These are phyloP conservation scores for Girardinus metallicus DNA, from an alignment of 2,797 vertebrate species.

Conservation along the genomic window DNA sequence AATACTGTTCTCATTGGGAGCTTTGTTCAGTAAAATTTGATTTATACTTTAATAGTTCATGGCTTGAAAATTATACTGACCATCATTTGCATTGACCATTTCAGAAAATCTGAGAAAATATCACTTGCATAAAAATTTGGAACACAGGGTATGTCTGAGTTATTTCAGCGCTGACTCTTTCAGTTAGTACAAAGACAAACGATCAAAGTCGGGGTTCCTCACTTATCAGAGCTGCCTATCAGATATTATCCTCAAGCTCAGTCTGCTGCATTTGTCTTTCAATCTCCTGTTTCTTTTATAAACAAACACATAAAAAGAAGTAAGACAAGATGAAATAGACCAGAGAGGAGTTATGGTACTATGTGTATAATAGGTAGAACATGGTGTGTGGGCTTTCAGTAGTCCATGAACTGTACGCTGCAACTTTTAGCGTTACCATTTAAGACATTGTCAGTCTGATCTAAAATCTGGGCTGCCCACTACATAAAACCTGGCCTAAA, in stretches of 20 bases:
- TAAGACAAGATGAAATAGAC: conserved; percentile 29
- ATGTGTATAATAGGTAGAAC: conserved; percentile 18
- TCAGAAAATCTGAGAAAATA: too few relatives aligned
- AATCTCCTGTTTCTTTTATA: conserved; percentile 7
- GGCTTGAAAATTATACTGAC: too few relatives aligned
- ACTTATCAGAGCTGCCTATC: conserved; percentile 61
- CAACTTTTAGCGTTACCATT: conserved; percentile 61
- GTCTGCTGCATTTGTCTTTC: conserved; percentile 16
- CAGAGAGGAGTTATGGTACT: conserved; percentile 13
- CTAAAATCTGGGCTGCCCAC: conserved; percentile 44
- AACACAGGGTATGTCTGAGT: conserved; percentile 22
- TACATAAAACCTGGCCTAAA: conserved; percentile 35
- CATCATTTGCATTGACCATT: too few relatives aligned
- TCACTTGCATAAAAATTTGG: too few relatives aligned
- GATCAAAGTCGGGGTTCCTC: conserved; percentile 59
- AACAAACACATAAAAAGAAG: conserved; percentile 20
- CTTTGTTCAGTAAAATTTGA: too few relatives aligned
- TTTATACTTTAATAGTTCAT: too few relatives aligned
- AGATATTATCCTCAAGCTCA: conserved; percentile 53
- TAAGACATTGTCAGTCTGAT: conserved; percentile 58
- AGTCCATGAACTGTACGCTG: conserved; percentile 29
- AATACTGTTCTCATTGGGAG: too few relatives aligned
- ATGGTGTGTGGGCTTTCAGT: conserved; percentile 1
- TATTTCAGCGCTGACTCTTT: conserved; percentile 34
- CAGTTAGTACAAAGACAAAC: conserved; percentile 41